Evolutionary conservation across 1,140 invertebrate species (phyloP).

Genomic region (Zaprionus camerounensis): DNA sequence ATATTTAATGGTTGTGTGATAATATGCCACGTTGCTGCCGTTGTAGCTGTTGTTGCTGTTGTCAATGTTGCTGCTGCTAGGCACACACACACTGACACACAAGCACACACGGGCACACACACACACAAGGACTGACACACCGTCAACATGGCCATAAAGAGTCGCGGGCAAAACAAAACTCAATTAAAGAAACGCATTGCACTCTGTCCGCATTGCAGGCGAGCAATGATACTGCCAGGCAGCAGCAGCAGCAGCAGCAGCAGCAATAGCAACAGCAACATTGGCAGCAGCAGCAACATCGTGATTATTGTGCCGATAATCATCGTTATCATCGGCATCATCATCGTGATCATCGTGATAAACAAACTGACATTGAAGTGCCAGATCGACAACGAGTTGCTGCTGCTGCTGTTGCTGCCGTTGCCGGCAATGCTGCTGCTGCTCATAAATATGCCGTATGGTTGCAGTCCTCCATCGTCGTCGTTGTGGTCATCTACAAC

Average conservation of each 20-base stretch:
- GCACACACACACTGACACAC: conserved; percentile 9
- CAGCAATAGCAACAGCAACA: conserved; percentile 20
- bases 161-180: conserved; percentile 74
- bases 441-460: conserved; percentile 77
- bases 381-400: conserved; percentile 71
- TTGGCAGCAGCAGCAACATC: conserved; percentile 23
- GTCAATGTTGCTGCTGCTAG: conserved; percentile 40
- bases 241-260: conserved; percentile 4
- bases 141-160: conserved; percentile 62
- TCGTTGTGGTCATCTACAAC: conserved; percentile 73
- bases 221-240: conserved; percentile 61
- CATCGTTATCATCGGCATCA: conserved; percentile 35
- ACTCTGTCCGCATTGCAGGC: conserved; percentile 46
- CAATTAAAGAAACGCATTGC: conserved; percentile 82
- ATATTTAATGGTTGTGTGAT: conserved; percentile 83
- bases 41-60: conserved; percentile 19
- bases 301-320: conserved; percentile 26
- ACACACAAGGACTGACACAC: conserved; percentile 32
- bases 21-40: conserved; percentile 77
- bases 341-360: conserved; percentile 62
- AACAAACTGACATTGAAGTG: conserved; percentile 81
- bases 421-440: conserved; percentile 15
- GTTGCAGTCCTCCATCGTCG: conserved; percentile 25
- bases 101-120: conserved; percentile 18
- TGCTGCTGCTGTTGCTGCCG: conserved; percentile 16